phyloP scores from a whole-genome alignment of 2,113 vertebrate genomes.

The Entomyzon cyanotis region DNA sequence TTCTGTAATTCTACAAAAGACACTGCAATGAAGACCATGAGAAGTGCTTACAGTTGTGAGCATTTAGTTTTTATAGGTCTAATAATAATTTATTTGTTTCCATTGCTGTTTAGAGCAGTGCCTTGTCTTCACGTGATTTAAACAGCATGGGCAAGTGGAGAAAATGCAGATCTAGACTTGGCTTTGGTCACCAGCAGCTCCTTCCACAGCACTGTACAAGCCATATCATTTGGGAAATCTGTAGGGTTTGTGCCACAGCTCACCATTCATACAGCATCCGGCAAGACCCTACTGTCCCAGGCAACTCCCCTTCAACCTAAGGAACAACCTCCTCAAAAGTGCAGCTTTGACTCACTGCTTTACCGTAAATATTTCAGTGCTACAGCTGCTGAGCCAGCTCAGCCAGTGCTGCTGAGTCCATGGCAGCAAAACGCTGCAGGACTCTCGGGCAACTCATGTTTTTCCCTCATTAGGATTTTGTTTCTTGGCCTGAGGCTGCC shows the following conservation, averaged over 20 bases:
- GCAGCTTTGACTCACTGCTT: background rate
- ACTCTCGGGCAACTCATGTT: background rate
- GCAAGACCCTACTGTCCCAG: background rate
- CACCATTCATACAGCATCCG: background rate
- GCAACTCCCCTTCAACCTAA: background rate
- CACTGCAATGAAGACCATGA: no score
- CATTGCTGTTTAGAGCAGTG: background rate
- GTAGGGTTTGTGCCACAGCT: background rate
- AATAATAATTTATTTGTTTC: background rate
- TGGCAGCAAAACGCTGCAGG: background rate
- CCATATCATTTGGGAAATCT: background rate
- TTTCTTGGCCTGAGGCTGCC: background rate
- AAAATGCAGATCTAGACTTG: background rate
- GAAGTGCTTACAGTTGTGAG: rapidly evolving
- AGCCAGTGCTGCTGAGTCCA: background rate
- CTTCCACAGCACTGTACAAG: background rate
- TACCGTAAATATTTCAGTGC: background rate
- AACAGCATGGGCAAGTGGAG: background rate
- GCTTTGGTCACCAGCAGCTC: background rate
- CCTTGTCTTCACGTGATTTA: background rate
- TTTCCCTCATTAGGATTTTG: background rate
- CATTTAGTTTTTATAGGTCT: background rate
- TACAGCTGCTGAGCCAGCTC: background rate
- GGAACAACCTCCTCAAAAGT: background rate
- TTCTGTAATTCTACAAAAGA: background rate